These are phyloP conservation scores for Hydrotaea diabolus DNA, from an alignment of 2,888 invertebrate species.

Conservation along the genomic window DNA sequence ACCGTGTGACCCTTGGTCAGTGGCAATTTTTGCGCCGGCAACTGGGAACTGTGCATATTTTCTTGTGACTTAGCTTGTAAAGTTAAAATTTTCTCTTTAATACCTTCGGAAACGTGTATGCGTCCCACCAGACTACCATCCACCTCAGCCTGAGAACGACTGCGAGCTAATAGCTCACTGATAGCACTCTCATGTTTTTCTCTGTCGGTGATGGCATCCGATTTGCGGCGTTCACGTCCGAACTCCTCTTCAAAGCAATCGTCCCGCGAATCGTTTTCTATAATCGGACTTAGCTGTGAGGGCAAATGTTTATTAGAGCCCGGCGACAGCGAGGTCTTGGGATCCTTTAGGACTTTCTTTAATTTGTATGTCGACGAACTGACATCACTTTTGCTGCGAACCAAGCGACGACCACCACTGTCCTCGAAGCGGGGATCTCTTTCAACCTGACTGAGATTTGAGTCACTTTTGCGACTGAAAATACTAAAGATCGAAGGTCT, in stretches of 20 bases:
- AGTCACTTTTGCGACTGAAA: conserved; percentile 84
- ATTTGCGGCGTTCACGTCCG: conserved; percentile 76
- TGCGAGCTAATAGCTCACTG: conserved; percentile 74
- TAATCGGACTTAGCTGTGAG: conserved; percentile 89
- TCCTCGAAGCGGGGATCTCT: conserved; percentile 81
- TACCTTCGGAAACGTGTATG: conserved; percentile 80
- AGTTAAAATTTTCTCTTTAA: conserved; percentile 75
- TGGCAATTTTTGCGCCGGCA: conserved; percentile 86
- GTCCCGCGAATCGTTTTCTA: conserved; percentile 87
- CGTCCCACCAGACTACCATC: conserved; percentile 81
- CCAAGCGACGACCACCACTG: conserved; percentile 82
- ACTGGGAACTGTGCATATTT: conserved; percentile 88
- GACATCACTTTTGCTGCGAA: conserved; percentile 85
- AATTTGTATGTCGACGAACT: conserved; percentile 79
- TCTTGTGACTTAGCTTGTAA: conserved; percentile 80
- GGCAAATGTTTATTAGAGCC: conserved; percentile 81
- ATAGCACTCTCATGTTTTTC: conserved; percentile 78
- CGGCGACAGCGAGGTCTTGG: conserved; percentile 77
- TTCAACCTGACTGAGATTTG: conserved; percentile 80
- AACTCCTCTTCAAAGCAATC: conserved; percentile 82
- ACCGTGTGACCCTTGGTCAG: conserved; percentile 88
- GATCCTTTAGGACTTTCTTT: conserved; percentile 70
- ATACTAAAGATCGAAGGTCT: conserved; percentile 86
- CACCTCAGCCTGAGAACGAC: conserved; percentile 73
- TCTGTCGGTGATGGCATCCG: conserved; percentile 77